Base-by-base conservation (phyloP, 2,888 invertebrate species). In the Rhaphigaster nebulosa region DNA sequence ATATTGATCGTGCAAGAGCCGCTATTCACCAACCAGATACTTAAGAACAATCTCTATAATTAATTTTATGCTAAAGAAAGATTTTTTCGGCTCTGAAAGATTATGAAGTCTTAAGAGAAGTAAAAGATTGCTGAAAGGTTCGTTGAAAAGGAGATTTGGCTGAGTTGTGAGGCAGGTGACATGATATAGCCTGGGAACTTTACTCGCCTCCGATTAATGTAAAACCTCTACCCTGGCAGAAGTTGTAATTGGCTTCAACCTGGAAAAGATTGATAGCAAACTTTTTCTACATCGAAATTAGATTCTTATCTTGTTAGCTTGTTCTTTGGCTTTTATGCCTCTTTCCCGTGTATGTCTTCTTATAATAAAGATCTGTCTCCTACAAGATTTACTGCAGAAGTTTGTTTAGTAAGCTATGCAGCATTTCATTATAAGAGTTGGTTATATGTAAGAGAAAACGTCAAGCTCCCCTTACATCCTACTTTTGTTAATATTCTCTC, bases 251-350 rank as follows among this genome's bases (percentile, higher is more conserved):
- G 45, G 26, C 45, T 84, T 84, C 84, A n/a, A 84, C 45, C 15
- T 45, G n/a, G 18, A 84, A 45, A 6, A 41, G 45, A 84, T 84
- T 50, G n/a, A 76, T 76, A n/a, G 45, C 26, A 45, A 84, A 84
- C 84, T 84, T 84, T 4, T 84, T 84, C 45, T n/a, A n/a, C 45
- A 50, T 84, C 45, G 13, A n/a, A 84, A 84, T 84, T 8, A 84
- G 84, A 45, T 45, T 84, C 84, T 84, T 84, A 84, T 45, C 84
- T 84, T 50, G 84, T 84, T 84, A 84, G 45, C n/a, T 45, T 41
- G 26, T 50, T 84, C 45, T 50, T 84, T n/a, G n/a, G n/a, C 12
- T 84, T 3, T 4, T 45, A 15, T 38, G 13, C 45, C 41, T 45
- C 84, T 84, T 84, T n/a, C 6, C 41, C 20, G n/a, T 45, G 45